These are phyloP conservation scores for Geodia barretti DNA, from an alignment of 37 sponge, comb jelly and placozoan species.

Conservation along the genomic window DNA sequence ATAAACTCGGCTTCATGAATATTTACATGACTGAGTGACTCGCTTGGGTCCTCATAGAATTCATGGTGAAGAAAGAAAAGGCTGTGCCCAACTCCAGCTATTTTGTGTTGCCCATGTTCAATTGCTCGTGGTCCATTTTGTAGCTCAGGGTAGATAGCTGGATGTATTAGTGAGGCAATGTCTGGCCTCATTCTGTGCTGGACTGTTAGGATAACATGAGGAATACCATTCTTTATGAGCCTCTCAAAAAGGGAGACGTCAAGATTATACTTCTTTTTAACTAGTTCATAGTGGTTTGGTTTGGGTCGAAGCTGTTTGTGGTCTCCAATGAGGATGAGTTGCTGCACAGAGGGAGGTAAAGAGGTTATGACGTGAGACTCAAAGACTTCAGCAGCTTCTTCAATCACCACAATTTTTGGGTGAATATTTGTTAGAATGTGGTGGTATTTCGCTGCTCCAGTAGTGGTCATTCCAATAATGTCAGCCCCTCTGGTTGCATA, in stretches of 20 bases:
- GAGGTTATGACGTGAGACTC: conserved; percentile 89
- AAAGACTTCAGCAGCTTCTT: conserved; percentile 97
- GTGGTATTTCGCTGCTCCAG: conserved; percentile 89
- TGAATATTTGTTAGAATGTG: conserved; percentile 50
- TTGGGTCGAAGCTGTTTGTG: conserved; percentile 93
- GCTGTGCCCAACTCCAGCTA: conserved; percentile 64
- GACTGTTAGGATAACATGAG: conserved; percentile 49
- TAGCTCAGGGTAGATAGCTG: conserved; percentile 69
- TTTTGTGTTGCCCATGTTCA: conserved; percentile 26
- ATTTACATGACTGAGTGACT: conserved; percentile 62
- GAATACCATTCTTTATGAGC: conserved; percentile 41
- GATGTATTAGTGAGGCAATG: conserved; percentile 70
- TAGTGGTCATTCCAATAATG: conserved; percentile 94
- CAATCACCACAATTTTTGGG: conserved; percentile 92
- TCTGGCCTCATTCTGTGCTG: conserved; percentile 96
- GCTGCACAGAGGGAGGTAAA: conserved; percentile 81
- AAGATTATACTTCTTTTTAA: conserved; percentile 57
- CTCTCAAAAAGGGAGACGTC: conserved; percentile 93
- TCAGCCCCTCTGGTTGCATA: conserved; percentile 50
- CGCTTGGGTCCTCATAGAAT: conserved; percentile 41
- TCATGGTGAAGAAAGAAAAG: conserved; percentile 75
- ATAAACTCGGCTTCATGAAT: conserved; percentile 75
- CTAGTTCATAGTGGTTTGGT: conserved; percentile 71
- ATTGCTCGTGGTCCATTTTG: conserved; percentile 45
- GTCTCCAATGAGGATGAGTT: conserved; percentile 94